phyloP scores from a whole-genome alignment of 2,888 invertebrate genomes.

The Nesidiocoris tenuis region DNA sequence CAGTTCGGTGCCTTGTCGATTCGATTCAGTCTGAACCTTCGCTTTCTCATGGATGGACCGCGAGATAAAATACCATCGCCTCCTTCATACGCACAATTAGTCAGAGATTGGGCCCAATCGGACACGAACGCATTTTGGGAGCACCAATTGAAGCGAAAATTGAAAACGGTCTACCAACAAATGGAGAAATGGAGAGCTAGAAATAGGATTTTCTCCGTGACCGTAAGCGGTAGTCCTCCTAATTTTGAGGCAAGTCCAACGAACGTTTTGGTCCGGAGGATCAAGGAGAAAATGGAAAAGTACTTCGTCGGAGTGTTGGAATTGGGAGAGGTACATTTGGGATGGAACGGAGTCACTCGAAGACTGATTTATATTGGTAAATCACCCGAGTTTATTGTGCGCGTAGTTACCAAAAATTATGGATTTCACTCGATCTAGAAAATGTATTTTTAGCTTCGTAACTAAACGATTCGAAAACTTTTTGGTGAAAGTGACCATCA shows the following conservation, averaged over 20 bases:
- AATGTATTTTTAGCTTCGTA: too few species aligned
- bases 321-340: background rate
- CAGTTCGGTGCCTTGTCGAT: background rate
- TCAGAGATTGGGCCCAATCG: background rate
- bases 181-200: background rate
- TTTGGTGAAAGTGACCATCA: too few species aligned
- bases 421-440: too few species aligned
- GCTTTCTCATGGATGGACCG: too few species aligned
- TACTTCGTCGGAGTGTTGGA: background rate
- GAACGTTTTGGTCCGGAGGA: background rate
- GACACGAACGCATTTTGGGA: background rate
- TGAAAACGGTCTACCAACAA: background rate
- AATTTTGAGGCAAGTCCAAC: background rate
- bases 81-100: background rate
- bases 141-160: background rate
- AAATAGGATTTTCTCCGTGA: background rate
- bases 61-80: background rate
- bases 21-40: background rate
- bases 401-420: too few species aligned
- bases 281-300: background rate
- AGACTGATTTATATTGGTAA: background rate
- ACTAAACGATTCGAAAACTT: too few species aligned
- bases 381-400: too few species aligned
- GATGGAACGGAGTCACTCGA: background rate
- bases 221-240: background rate